Conservation (phyloP, 1,140 invertebrate genomes). For the Pentalonia nigronervosa region DNA sequence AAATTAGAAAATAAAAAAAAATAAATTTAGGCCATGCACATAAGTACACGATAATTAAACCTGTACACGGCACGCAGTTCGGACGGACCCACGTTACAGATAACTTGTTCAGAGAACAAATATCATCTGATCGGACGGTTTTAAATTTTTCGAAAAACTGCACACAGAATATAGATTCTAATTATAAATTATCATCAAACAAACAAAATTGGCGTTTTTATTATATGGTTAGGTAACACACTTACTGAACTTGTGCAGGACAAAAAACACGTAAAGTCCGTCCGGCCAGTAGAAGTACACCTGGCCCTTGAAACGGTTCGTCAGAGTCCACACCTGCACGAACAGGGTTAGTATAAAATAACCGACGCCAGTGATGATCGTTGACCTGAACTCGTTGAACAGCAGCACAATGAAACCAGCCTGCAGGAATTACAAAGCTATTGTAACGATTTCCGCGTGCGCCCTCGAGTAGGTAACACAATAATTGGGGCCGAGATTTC, state of each 20-base stretch:
- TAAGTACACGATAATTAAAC: no score
- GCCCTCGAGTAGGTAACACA: neutral
- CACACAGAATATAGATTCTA: neutral
- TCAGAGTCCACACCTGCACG: slow-evolving; percentile 57
- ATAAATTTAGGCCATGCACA: no score
- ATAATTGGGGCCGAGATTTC: no score
- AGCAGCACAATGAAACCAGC: slow-evolving; percentile 59
- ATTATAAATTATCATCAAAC: neutral
- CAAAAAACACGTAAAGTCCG: slow-evolving; percentile 57
- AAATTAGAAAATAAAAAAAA: no score
- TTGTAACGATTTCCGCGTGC: neutral
- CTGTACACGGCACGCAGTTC: no score
- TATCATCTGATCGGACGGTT: neutral
- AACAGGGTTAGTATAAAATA: slow-evolving; percentile 59
- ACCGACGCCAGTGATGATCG: slow-evolving; percentile 52
- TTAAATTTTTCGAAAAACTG: neutral
- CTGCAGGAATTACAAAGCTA: slow-evolving; percentile 47
- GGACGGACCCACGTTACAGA: no score
- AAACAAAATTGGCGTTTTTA: neutral
- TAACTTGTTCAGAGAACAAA: neutral
- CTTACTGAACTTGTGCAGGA: slow-evolving; percentile 59
- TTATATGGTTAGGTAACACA: neutral
- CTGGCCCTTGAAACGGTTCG: slow-evolving; percentile 55
- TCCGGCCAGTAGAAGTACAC: slow-evolving; percentile 59
- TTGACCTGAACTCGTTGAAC: slow-evolving; percentile 59